A percentile compares a stretch with the other conserved stretches of the same genome.
Evolutionary conservation across 1,140 invertebrate genomes (phyloP).

Genomic region (Mercenaria mercenaria): DNA sequence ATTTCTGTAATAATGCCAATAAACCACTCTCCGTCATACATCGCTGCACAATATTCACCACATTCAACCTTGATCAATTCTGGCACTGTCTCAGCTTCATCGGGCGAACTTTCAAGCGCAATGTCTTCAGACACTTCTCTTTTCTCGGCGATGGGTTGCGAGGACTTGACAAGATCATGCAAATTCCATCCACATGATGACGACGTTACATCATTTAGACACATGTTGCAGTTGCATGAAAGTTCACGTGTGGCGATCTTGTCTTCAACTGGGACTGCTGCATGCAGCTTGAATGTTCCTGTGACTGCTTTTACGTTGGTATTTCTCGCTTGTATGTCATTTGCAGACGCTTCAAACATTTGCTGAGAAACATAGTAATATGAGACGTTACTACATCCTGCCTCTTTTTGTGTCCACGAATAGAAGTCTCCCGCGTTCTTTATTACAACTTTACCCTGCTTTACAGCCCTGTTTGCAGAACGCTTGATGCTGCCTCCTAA

Average conservation of each 20-base stretch:
- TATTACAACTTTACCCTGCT: constrained; percentile 50
- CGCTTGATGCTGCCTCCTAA: constrained; percentile 60
- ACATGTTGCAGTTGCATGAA: constrained; percentile 7
- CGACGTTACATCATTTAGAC: neutral
- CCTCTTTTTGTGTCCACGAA: constrained; percentile 42
- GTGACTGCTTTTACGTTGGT: constrained; percentile 15
- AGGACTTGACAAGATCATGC: neutral
- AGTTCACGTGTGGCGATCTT: constrained; percentile 28
- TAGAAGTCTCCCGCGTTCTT: constrained; percentile 61
- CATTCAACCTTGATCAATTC: neutral
- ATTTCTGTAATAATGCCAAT: constrained; percentile 14
- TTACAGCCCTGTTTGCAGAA: constrained; percentile 62
- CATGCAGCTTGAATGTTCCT: constrained; percentile 64
- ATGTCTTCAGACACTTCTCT: neutral
- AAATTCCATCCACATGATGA: neutral
- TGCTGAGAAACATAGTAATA: constrained; percentile 63
- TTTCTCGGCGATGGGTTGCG: neutral
- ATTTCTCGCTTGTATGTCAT: constrained; percentile 34
- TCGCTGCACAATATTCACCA: neutral
- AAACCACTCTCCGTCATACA: constrained; percentile 3
- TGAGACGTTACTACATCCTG: constrained; percentile 13
- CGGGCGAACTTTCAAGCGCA: neutral
- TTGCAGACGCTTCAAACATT: constrained; percentile 19
- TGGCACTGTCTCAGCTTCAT: neutral
- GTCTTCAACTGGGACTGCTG: constrained; percentile 11